These are phyloP conservation scores for Megalops atlanticus DNA, from an alignment of 2,113 vertebrate genomes.

Conservation along the genomic window DNA sequence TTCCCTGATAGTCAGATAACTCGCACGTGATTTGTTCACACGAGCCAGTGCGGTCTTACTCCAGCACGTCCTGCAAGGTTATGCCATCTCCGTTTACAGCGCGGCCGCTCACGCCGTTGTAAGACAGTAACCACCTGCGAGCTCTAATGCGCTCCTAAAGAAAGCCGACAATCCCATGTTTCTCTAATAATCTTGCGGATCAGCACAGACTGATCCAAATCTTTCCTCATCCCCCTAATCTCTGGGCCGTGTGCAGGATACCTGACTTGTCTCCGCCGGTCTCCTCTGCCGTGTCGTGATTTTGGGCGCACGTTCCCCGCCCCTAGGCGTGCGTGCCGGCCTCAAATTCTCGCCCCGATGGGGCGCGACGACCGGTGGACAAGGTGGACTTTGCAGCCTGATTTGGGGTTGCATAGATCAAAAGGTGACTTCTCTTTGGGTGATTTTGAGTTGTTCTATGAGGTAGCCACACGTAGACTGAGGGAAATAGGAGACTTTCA, in stretches of 20 bases:
- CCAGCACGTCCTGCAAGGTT: not conserved
- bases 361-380: not conserved
- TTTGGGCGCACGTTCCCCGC: not conserved
- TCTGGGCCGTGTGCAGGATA: not conserved
- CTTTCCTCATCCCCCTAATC: not conserved
- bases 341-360: not conserved
- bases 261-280: not conserved
- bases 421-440: too few relatives aligned
- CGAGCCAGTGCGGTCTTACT: slow-evolving; percentile 29
- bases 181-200: not conserved
- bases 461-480: not conserved
- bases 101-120: not conserved
- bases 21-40: slow-evolving; percentile 28
- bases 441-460: not conserved
- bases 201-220: slow-evolving; percentile 12
- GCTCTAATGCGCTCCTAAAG: not conserved
- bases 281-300: not conserved
- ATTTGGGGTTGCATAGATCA: not conserved
- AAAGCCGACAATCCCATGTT: not conserved
- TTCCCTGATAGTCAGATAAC: too few relatives aligned
- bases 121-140: not conserved
- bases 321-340: not conserved
- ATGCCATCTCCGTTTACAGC: not conserved
- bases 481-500: too few relatives aligned
- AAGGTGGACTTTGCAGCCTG: not conserved